Conservation (phyloP, 2,113 vertebrate genomes). For the Lontra canadensis region DNA sequence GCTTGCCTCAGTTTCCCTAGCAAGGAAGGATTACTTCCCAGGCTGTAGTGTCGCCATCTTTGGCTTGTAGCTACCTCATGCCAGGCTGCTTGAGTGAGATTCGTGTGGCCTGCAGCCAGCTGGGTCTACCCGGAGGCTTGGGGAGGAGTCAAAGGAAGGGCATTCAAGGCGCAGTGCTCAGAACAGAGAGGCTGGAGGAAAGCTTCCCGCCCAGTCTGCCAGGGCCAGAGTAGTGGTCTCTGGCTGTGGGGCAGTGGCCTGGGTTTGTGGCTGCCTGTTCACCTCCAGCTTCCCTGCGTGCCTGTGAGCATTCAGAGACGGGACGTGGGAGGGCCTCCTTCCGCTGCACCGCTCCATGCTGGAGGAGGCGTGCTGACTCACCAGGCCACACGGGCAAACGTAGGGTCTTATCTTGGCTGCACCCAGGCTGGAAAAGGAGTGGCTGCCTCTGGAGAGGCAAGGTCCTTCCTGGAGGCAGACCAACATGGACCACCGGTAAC, state of each 20-base stretch:
- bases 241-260: neutral
- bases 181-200: neutral
- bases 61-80: neutral
- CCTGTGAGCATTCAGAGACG: neutral
- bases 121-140: neutral
- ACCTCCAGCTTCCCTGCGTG: neutral
- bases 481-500: neutral
- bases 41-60: fast-evolving
- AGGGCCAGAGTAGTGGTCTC: neutral
- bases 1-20: neutral
- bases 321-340: neutral
- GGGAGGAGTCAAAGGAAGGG: neutral
- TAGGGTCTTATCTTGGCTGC: too few species aligned
- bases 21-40: neutral
- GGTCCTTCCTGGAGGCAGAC: neutral
- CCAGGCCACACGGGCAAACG: neutral
- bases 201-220: neutral
- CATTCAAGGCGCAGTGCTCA: fast-evolving
- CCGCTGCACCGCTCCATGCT: neutral
- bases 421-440: too few species aligned
- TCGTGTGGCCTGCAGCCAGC: fast-evolving
- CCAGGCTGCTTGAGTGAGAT: neutral
- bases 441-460: neutral
- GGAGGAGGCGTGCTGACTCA: fast-evolving
- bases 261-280: neutral